Evolutionary conservation across 2,113 vertebrate species (phyloP).

Genomic region (Lepidothrix coronata): DNA sequence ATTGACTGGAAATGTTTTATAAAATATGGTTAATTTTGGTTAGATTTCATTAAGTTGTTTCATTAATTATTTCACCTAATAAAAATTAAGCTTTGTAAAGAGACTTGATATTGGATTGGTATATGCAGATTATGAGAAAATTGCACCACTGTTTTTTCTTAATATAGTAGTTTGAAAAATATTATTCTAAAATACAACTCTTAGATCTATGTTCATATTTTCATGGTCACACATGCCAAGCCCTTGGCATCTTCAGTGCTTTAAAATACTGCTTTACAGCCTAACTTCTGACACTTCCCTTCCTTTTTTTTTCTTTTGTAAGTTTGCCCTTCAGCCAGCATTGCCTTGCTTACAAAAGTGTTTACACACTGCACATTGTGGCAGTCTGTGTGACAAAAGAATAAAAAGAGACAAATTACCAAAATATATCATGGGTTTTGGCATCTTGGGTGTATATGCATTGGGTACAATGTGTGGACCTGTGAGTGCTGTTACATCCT

Average conservation of each 20-base stretch:
- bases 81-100: neutral
- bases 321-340: neutral
- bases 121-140: neutral
- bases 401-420: neutral
- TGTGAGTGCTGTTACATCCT: neutral
- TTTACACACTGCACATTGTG: neutral
- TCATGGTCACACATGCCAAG: neutral
- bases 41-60: neutral
- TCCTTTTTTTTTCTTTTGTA: neutral
- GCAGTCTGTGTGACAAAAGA: neutral
- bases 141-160: neutral
- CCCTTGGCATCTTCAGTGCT: neutral
- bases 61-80: neutral
- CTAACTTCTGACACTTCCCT: neutral
- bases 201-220: neutral
- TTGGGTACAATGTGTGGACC: fast-evolving
- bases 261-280: neutral
- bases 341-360: neutral
- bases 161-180: neutral
- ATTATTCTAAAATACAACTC: neutral
- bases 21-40: neutral
- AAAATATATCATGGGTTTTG: neutral
- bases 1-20: neutral
- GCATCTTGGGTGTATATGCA: no score
- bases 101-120: neutral